These are phyloP conservation scores for Pterocles orientalis DNA, from an alignment of 2,113 vertebrate genomes.

Conservation along the genomic window DNA sequence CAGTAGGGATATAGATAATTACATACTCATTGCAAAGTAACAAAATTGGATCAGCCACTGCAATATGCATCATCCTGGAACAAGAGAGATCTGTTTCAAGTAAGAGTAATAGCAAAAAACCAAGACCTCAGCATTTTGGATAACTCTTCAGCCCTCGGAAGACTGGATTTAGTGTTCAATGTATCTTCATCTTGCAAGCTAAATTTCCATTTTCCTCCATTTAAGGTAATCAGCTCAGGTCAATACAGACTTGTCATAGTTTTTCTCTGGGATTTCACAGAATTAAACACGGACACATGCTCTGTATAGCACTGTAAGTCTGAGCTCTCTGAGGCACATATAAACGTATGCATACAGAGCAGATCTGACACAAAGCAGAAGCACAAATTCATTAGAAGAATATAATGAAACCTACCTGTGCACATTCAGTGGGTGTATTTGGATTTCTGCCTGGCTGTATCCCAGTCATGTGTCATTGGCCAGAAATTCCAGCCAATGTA, in stretches of 20 bases:
- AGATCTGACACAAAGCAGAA: neutral
- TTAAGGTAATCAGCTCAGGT: neutral
- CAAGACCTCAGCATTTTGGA: neutral
- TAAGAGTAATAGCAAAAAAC: neutral
- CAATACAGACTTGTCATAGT: neutral
- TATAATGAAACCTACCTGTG: neutral
- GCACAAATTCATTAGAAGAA: neutral
- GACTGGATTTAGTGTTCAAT: neutral
- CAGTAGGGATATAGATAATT: conserved; percentile 45
- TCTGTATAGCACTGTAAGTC: neutral
- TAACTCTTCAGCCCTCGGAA: neutral
- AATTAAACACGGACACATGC: neutral
- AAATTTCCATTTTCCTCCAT: neutral
- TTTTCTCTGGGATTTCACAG: neutral
- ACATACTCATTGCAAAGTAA: conserved; percentile 12
- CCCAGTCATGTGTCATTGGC: neutral
- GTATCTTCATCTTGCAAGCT: neutral
- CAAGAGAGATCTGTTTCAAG: neutral
- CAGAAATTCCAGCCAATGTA: neutral
- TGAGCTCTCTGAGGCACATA: neutral
- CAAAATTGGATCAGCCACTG: conserved; percentile 6
- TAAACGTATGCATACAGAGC: neutral
- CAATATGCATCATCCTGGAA: neutral
- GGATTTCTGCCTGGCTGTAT: neutral
- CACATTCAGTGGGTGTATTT: neutral